A percentile compares a stretch with the other conserved stretches of the same genome.
These are phyloP conservation scores for Formica exsecta DNA, from an alignment of 1,140 invertebrate species.

Conservation along the genomic window DNA sequence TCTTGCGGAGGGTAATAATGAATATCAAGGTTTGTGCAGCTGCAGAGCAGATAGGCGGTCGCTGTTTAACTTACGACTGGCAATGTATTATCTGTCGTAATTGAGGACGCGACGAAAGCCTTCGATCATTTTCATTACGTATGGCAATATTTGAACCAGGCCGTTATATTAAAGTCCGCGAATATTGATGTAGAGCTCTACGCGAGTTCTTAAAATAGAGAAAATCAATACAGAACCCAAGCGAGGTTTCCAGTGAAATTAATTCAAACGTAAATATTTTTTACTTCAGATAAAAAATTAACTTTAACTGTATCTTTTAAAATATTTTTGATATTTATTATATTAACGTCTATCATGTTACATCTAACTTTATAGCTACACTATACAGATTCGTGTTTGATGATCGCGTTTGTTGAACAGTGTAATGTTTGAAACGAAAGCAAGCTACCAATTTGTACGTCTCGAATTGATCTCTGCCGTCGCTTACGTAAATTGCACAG, in stretches of 20 bases:
- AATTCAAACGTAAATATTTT: slow-evolving; percentile 1
- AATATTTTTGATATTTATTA: neutral
- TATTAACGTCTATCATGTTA: slow-evolving; percentile 9
- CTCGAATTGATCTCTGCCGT: slow-evolving; percentile 12
- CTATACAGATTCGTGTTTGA: neutral
- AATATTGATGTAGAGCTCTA: slow-evolving; percentile 17
- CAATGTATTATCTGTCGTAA: slow-evolving; percentile 14
- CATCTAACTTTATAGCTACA: too few relatives aligned
- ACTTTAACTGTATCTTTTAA: neutral
- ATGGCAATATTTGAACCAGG: slow-evolving; percentile 1
- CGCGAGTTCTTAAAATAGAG: neutral
- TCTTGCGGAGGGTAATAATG: slow-evolving; percentile 36
- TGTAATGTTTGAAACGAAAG: neutral
- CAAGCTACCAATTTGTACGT: neutral
- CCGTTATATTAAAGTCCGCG: neutral
- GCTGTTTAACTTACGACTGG: slow-evolving; percentile 45
- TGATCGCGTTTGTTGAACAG: neutral
- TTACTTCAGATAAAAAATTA: neutral
- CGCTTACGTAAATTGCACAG: slow-evolving; percentile 34
- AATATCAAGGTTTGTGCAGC: slow-evolving; percentile 55
- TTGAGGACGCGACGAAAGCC: slow-evolving; percentile 23
- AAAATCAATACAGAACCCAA: slow-evolving; percentile 29
- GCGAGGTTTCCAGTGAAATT: slow-evolving; percentile 6
- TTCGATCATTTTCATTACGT: slow-evolving; percentile 36
- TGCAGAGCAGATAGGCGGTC: slow-evolving; percentile 23